Evolutionary conservation across 2,113 vertebrate genomes (phyloP), one percentile per base, ranked within the genome.

Genomic region (Plestiodon gilberti): DNA sequence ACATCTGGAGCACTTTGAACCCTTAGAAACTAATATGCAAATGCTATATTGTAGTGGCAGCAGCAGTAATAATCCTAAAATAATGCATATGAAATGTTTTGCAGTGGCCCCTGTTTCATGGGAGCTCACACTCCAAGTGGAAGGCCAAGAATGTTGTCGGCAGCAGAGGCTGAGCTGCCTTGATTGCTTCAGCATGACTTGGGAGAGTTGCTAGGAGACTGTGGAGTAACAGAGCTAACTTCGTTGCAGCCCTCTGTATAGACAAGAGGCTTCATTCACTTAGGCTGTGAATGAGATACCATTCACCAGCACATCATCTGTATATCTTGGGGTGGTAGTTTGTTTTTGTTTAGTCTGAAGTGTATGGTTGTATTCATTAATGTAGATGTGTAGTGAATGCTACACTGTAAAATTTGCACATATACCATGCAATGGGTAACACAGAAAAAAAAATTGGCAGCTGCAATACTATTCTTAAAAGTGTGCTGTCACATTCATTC

Each of bases 221-320:
- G 23, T 17, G 48, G 35, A 70, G 38, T 33, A 62, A 15, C 55
- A 71, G 13, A 69, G 15, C 11, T n/a, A 82, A 76, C 15, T 48
- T 43, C 82, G 55, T 52, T 78, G 2, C 65, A 59, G 20, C 6
- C 28, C 6, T 83, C 48, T 43, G 71, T 18, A n/a, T 79, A 69
- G 74, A 80, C 48, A 80, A 67, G 78, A 38, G 20, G 17, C 25
- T 84, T 30, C 10, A 65, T 91, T 87, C 87, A 61, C 3, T 30
- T 62, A 86, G 55, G 40, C 20, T 18, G 20, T 4, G 30, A 81
- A 77, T 82, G 4, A 65, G 83, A 82, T 86, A 13, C 25, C 76
- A 84, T 90, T 57, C 81, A 18, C 20, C 80, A 43, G 17, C 20
- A 83, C n/a, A 55, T 73, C 38, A 52, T 61, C 55, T 83, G 38